Base-by-base conservation (phyloP, 2,888 invertebrate genomes). In the Thereva unica region DNA sequence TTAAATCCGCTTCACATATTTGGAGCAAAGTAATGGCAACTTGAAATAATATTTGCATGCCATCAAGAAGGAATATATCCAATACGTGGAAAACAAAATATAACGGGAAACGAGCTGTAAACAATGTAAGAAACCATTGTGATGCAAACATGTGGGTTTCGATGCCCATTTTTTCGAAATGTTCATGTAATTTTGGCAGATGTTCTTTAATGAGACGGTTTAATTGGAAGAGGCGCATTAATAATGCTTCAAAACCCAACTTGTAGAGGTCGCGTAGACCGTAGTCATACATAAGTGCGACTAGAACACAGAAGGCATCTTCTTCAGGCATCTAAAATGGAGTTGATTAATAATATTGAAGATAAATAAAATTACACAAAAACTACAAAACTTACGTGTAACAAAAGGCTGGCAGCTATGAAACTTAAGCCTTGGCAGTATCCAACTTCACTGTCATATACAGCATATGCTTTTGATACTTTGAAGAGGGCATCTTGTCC, bases 61-160 rank as follows among this genome's bases (percentile, higher is more conserved):
- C 98, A 87, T 96, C 91, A 38, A 95, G 85, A 12, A 99, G 86
- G 82, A 97, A 98, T 56, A 99, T 89, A 79, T 99, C 99, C 69
- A 99, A 85, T 65, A 99, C 97, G 80, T 95, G 95, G 83, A 97
- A 99, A 41, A 99, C 89, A 83, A 98, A 89, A 76, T 92, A 94
- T 45, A 99, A 84, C 0, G 99, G 99, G 82, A 99, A 99, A 76
- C 98, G 90, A 41, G 99, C 98, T 1, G 99, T 99, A 83, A 96
- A 99, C n/a, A 99, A 85, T 0, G 99, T 99, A 64, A 99, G 88
- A 84, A 99, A 98, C 99, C 99, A 99, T 82, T 99, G 99, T 4
- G 95, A 96, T 34, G 98, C 98, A 80, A 95, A 99, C 97, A 97
- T 98, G 83, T 99, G 98, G 38, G 95, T 92, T 82, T 99, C 98